Conservation (phyloP, 2,888 invertebrate genomes). For the Hybos culiciformis region DNA sequence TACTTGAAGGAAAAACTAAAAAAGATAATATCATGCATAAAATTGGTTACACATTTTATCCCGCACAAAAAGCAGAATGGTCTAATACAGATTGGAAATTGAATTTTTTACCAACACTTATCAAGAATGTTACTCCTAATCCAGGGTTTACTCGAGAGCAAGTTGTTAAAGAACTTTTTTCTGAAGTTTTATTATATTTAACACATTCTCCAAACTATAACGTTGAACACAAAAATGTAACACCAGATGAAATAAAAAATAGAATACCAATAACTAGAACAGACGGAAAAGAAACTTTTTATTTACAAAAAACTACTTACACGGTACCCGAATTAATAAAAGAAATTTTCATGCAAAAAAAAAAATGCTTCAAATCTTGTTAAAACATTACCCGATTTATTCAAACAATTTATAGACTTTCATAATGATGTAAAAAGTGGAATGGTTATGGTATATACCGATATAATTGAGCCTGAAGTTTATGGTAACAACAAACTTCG, state of each 20-base stretch:
- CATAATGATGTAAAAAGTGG: no score
- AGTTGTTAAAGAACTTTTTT: neutral
- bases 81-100: neutral
- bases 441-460: no score
- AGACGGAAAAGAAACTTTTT: neutral
- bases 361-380: no score
- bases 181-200: neutral
- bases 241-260: neutral
- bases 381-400: no score
- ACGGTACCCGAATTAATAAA: no score
- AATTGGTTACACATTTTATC: neutral
- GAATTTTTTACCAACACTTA: neutral
- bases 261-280: neutral
- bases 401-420: no score
- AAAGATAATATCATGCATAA: neutral
- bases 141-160: neutral
- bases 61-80: neutral
- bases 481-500: no score
- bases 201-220: neutral
- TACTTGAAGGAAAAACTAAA: neutral
- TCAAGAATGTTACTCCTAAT: neutral
- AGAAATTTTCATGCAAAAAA: no score
- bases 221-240: neutral
- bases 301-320: no score
- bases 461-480: no score